Evolutionary conservation across 2,113 vertebrate species (phyloP), one percentile per base, ranked within the genome.

Genomic region (Rhea pennata): DNA sequence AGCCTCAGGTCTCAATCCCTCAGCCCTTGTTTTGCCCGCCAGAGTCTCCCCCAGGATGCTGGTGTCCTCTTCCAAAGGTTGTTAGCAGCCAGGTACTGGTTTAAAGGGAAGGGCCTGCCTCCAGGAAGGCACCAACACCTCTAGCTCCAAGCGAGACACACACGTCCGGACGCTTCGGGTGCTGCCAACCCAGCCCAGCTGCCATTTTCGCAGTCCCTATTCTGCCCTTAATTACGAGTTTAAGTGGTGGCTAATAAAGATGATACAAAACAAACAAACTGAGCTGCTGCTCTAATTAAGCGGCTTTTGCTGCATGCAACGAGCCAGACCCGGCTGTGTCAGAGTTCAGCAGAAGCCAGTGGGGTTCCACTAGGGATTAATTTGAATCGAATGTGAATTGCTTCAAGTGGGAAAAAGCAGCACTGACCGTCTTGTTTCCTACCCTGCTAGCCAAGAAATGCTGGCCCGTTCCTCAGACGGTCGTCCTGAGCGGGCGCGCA

Each of bases 201-300:
- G 44, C 72, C 29, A 6, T 14, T 88, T 83, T 64, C 77, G 67
- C 33, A 73, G 40, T 79, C 86, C 70, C 84, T 85, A 5, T 79
- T 91, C 87, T 89, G 62, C 74, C 67, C 58, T 94, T 92, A 89
- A 95, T 90, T 80, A 92, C 10, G 15, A 85, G 74, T 78, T 79
- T 89, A 92, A 94, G 87, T 29, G 54, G 53, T 64, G 71, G 81
- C 89, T 95, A 96, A 96, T 96, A 82, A 96, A 91, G 87, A 91
- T n/a, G 76, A 94, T 92, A 77, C 92, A 80, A 92, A 93, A 64
- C 84, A 96, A 97, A 97, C 93, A 96, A 94, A 96, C 84, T 72
- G 96, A 96, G 80, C 88, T 78, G 80, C 80, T 90, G 70, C 88
- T 92, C 70, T 96, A 96, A 96, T 96, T 96, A 97, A 93, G 86